Evolutionary conservation across 2,797 vertebrate genomes (phyloP).

Genomic region (Intellagama lesueurii): DNA sequence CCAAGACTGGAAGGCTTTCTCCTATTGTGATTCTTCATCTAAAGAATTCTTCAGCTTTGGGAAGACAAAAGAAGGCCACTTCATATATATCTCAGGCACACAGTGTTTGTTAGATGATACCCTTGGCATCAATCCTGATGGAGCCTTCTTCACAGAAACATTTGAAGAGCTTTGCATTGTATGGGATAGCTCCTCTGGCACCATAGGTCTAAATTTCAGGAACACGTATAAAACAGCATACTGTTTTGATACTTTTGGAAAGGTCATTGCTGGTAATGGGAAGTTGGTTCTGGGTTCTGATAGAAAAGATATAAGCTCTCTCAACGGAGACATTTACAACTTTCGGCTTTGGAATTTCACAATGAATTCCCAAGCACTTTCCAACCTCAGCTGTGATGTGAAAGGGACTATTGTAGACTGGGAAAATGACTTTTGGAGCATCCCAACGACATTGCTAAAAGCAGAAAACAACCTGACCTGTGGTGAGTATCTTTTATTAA

Average conservation of each 20-base stretch:
- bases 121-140: slow-evolving; percentile 64
- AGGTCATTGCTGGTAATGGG: slow-evolving; percentile 79
- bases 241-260: slow-evolving; percentile 74
- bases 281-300: slow-evolving; percentile 83
- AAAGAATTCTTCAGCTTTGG: slow-evolving; percentile 80
- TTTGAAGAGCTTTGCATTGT: slow-evolving; percentile 86
- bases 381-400: slow-evolving; percentile 83
- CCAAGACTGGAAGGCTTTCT: slow-evolving; percentile 85
- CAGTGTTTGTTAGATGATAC: slow-evolving; percentile 79
- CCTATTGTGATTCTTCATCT: slow-evolving; percentile 72
- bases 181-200: slow-evolving; percentile 79
- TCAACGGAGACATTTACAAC: slow-evolving; percentile 91
- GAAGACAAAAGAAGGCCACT: slow-evolving; percentile 70
- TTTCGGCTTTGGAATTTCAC: slow-evolving; percentile 91
- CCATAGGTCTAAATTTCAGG: slow-evolving; percentile 76
- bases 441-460: slow-evolving; percentile 84
- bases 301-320: slow-evolving; percentile 75
- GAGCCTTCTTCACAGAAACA: slow-evolving; percentile 78
- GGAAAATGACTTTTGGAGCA: slow-evolving; percentile 92
- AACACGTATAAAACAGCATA: slow-evolving; percentile 67
- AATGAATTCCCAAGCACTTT: slow-evolving; percentile 81
- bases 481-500: slow-evolving; percentile 86
- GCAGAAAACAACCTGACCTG: slow-evolving; percentile 92
- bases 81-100: slow-evolving; percentile 74
- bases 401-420: slow-evolving; percentile 92